Base-by-base conservation (phyloP, 2,113 vertebrate species). In the Gavia stellata region DNA sequence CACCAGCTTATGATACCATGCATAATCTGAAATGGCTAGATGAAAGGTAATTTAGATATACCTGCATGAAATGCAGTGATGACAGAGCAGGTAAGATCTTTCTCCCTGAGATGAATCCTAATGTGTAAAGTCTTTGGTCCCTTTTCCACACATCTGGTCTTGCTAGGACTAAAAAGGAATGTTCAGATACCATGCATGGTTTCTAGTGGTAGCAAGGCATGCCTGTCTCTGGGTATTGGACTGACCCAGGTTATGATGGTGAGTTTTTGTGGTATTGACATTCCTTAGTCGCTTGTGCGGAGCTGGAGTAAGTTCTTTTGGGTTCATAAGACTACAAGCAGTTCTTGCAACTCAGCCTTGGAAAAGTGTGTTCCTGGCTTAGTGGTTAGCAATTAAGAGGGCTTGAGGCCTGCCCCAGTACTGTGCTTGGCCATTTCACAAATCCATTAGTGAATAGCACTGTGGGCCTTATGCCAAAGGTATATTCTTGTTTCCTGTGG, bases 211-310 rank as follows among this genome's bases (percentile, higher is more conserved):
- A 44, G 55, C 82, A 49, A 34, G 50, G 67, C 44, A 25, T 67
- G 52, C 80, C 62, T 71, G 36, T 74, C 56, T 65, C 62, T 20
- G 9, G 78, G 21, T 67, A 20, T 18, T 78, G 50, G 74, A 77
- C 33, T 61, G 33, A 44, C 53, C 42, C n/a, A n/a, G 59, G 65
- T 90, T 90, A 36, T 34, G 47, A 34, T 78, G 61, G 55, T 88
- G 44, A 47, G 25, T 93, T 88, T 94, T 90, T 95, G 93, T 81
- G 85, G 75, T 74, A 42, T n/a, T 92, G 81, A 77, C 26, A 62
- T 94, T 94, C 81, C 82, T 92, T 50, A 86, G 18, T 70, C 25
- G 18, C 50, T 83, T 93, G 62, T 49, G 86, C 85, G 61, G n/a
- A 84, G 36, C 77, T 81, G 74, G 55, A 84, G 21, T 34, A 67